Conservation (phyloP, 2,888 invertebrate species). For the Apamea sordens region DNA sequence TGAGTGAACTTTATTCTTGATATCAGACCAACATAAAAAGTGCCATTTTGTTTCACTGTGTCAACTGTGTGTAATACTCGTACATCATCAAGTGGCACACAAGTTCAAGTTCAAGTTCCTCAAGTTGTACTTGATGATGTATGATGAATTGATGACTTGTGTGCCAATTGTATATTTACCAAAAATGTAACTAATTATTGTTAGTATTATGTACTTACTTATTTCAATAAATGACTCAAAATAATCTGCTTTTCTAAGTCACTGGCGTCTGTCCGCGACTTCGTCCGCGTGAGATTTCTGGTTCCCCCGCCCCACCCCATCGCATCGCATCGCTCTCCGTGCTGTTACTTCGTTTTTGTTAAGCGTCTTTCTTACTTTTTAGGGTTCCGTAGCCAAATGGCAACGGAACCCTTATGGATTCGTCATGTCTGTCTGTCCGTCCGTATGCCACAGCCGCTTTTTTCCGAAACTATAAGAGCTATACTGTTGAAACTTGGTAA, state of each 20-base stretch:
- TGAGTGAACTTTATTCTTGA: not conserved
- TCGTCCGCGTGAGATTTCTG: no score
- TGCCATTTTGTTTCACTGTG: not conserved
- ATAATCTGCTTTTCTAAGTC: not conserved
- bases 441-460: no score
- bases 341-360: no score
- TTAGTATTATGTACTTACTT: conserved; percentile 4
- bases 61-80: not conserved
- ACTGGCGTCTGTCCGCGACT: not conserved
- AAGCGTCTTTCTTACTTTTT: no score
- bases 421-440: no score
- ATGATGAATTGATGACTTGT: not conserved
- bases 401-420: no score
- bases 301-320: not conserved
- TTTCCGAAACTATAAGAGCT: no score
- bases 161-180: not conserved
- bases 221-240: conserved; percentile 7
- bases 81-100: not conserved
- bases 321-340: no score
- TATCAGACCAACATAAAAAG: not conserved
- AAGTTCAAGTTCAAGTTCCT: not conserved
- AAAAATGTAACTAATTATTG: not conserved
- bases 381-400: no score
- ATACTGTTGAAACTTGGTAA: no score
- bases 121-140: not conserved